Evolutionary conservation across 1,140 invertebrate genomes (phyloP), one percentile per base, ranked within the genome.

Genomic region (Pygmarrhopalites habei): DNA sequence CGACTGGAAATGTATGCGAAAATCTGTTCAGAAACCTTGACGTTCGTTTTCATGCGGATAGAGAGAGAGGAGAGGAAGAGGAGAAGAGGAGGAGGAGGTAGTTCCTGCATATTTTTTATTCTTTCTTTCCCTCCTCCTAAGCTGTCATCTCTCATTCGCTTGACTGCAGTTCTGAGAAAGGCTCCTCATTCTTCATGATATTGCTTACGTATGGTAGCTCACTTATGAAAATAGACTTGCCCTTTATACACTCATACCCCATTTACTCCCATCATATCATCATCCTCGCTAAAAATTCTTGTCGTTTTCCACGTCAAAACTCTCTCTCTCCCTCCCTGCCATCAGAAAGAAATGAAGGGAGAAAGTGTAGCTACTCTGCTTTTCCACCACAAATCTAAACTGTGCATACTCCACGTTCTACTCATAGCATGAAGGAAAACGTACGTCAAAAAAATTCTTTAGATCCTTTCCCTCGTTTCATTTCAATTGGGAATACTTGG

Each of bases 191-290:
- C 32, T 41, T 17, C 19, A 21, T 26, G 14, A 26, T 52, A 21
- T 30, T n/a, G 28, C 23, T 2, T 52, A 28, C 5, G 23, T 17
- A 29, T 21, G 15, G 4, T 17, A n/a, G 44, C 19, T 46, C 44
- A 17, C n/a, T 5, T 29, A 52, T 30, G 49, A 30, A 26, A 52
- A 30, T 26, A 52, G 21, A 52, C 49, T 12, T n/a, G 23, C 10
- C 15, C 46, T 49, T 49, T 49, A 52, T 52, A 5, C 49, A 52
- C 49, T 52, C 49, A 52, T 52, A 52, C 10, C 28, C 49, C 10
- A 52, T 52, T 52, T 52, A 52, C 4, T n/a, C 49, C 49, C n/a
- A n/a, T n/a, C n/a, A n/a, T n/a, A 29, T 52, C 23, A 52, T 23
- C 23, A 26, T 52, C 23, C 44, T 46, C 44, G 19, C 5, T 46